Base-by-base conservation (phyloP, 2,113 vertebrate species). In the Chlamydotis undulata region DNA sequence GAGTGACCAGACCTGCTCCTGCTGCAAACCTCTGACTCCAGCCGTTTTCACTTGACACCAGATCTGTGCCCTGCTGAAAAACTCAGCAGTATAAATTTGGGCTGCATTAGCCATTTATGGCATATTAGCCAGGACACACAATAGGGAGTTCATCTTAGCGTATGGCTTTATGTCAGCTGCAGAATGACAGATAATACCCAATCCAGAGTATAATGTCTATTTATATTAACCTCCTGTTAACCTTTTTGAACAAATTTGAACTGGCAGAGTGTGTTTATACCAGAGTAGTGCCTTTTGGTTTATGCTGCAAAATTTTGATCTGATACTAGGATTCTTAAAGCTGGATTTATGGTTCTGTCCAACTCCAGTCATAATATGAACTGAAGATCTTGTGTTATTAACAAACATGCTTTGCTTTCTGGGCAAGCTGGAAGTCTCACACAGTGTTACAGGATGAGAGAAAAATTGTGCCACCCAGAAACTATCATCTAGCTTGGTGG, bases 401-500 rank as follows among this genome's bases (percentile, higher is more conserved):
- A 39, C 26, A 76, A 79, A 69, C 19, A 41, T 1, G 0, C 37
- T 89, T 88, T 71, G 50, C 53, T 76, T 65, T 89, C 59, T 45
- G 31, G 71, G 47, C 35, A 94, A 88, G n/a, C 41, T 90, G 80
- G 43, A 79, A 14, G 52, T 33, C 80, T 95, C 3, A 0, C 19
- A 61, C 56, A 31, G 45, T 57, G 39, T 83, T 91, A 70, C 18
- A 83, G 24, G 15, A 45, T 21, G 19, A 68, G 16, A 87, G 49
- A 83, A 91, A 94, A 94, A 85, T 33, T 14, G 25, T 93, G 43
- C 94, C 95, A 89, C 83, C 83, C 90, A 91, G 83, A 82, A 95
- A 73, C 81, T 64, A 67, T 45, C 74, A 76, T 71, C 37, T 59
- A 87, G 41, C 57, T 73, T 50, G 33, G 49, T 16, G 53, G 77